A percentile compares a stretch with the other conserved stretches of the same genome.
phyloP scores from a whole-genome alignment of 1,140 invertebrate genomes.

The Brachionus paranguensis region DNA sequence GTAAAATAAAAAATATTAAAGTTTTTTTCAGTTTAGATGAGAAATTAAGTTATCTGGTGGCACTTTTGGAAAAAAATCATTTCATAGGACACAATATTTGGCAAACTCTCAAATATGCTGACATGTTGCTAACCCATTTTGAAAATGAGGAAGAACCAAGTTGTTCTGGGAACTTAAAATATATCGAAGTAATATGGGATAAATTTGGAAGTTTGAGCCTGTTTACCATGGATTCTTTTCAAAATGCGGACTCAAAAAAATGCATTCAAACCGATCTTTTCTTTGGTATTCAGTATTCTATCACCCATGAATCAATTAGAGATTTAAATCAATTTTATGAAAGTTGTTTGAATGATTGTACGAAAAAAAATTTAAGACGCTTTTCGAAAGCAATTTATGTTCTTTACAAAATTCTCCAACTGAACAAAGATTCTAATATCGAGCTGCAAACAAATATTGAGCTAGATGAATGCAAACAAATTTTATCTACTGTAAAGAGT shows the following conservation, averaged over 20 bases:
- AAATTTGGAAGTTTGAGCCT: background rate
- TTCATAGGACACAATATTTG: background rate
- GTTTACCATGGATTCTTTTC: background rate
- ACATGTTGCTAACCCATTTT: background rate
- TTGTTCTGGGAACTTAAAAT: background rate
- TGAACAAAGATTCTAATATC: background rate
- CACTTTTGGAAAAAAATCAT: background rate
- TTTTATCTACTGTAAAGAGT: background rate
- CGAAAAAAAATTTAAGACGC: background rate
- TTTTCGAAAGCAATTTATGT: background rate
- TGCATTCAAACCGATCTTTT: background rate
- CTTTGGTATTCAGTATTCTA: background rate
- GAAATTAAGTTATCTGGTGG: background rate
- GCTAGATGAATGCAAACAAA: background rate
- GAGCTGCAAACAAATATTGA: background rate
- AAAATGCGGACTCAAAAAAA: background rate
- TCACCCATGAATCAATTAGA: background rate
- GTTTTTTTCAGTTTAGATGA: background rate
- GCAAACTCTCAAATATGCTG: background rate
- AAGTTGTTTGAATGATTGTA: background rate
- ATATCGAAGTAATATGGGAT: background rate
- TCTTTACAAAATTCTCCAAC: background rate
- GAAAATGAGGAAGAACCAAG: background rate
- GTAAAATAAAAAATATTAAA: background rate
- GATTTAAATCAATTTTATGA: constrained; percentile 7